Conservation (phyloP, 2,797 vertebrate species). For the Gymnothorax javanicus region DNA sequence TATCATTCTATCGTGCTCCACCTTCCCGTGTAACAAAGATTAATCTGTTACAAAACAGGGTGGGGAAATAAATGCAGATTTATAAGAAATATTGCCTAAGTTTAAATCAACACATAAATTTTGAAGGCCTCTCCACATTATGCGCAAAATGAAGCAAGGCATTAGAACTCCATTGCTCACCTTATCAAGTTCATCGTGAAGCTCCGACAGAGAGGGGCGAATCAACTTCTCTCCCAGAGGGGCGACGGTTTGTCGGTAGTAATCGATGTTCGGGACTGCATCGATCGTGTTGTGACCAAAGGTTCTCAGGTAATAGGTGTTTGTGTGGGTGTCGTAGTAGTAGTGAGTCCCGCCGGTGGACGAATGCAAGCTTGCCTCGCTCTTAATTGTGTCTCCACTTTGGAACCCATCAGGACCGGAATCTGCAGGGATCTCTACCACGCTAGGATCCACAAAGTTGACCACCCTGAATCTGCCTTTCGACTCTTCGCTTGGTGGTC, state of each 20-base stretch:
- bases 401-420: slow-evolving; percentile 66
- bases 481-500: slow-evolving; percentile 74
- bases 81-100: too few relatives aligned
- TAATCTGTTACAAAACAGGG: too few relatives aligned
- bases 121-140: too few relatives aligned
- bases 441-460: slow-evolving; percentile 86
- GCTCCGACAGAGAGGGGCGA: slow-evolving; percentile 92
- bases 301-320: slow-evolving; percentile 96
- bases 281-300: slow-evolving; percentile 99
- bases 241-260: slow-evolving; percentile 91
- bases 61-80: too few relatives aligned
- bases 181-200: slow-evolving; percentile 97
- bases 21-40: too few relatives aligned
- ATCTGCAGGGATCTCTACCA: slow-evolving; percentile 75
- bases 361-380: slow-evolving; percentile 89
- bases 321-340: slow-evolving; percentile 95
- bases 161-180: slow-evolving; percentile 65
- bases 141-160: too few relatives aligned
- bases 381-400: slow-evolving; percentile 94
- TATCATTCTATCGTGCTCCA: too few relatives aligned
- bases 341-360: slow-evolving; percentile 89
- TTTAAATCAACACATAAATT: too few relatives aligned
- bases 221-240: slow-evolving; percentile 93
- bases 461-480: slow-evolving; percentile 93
- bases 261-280: slow-evolving; percentile 95